phyloP scores from a whole-genome alignment of 1,140 invertebrate species.

The Tetragonula clypearis region DNA sequence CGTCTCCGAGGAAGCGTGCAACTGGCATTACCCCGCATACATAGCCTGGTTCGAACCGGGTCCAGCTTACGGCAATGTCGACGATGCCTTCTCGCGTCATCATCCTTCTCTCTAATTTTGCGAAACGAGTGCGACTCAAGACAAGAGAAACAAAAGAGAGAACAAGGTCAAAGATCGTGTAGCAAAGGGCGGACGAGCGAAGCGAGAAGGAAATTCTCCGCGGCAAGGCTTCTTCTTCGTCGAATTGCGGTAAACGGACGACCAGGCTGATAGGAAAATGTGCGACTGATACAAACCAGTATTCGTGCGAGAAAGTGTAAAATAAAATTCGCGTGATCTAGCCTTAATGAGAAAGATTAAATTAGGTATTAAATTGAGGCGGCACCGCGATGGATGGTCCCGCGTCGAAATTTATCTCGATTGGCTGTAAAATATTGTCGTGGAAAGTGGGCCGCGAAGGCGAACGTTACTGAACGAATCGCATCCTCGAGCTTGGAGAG shows the following conservation, averaged over 20 bases:
- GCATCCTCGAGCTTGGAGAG: background rate
- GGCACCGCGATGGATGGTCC: constrained; percentile 25
- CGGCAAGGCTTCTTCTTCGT: background rate
- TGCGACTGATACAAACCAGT: constrained; percentile 82
- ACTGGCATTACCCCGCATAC: constrained; percentile 78
- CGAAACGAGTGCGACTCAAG: background rate
- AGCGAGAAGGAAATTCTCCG: background rate
- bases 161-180: background rate
- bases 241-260: background rate
- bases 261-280: constrained; percentile 61
- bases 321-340: constrained; percentile 73
- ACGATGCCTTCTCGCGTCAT: background rate
- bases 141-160: too few species aligned
- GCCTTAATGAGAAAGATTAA: constrained; percentile 73
- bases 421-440: constrained; percentile 76
- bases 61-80: constrained; percentile 13
- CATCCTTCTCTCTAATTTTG: background rate
- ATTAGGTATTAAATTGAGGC: constrained; percentile 74
- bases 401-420: constrained; percentile 74
- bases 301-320: constrained; percentile 77
- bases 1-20: constrained; percentile 73
- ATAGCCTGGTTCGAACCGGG: constrained; percentile 19
- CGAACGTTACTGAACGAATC: background rate
- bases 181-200: too few species aligned
- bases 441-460: background rate